Percentiles rank a stretch among this genome's conserved stretches.
These are phyloP conservation scores for Cerastoderma edule DNA, from an alignment of 2,888 invertebrate genomes.

Conservation along the genomic window DNA sequence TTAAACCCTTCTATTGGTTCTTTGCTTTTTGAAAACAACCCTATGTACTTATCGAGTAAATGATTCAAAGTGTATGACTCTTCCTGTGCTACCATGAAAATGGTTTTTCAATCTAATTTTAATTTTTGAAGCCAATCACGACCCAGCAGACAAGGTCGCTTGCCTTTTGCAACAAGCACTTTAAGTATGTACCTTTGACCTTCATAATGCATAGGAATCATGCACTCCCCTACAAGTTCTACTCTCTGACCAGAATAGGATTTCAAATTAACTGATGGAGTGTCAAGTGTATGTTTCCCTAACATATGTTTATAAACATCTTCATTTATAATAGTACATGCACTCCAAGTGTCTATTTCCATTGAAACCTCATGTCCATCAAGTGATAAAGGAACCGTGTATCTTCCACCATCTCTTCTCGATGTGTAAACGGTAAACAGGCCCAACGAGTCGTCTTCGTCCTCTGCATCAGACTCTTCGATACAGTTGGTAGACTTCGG, in stretches of 20 bases:
- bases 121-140: conserved; percentile 5
- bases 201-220: conserved; percentile 11
- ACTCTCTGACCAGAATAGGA: conserved; percentile 26
- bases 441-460: background rate
- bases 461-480: background rate
- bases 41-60: background rate
- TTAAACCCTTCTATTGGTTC: conserved; percentile 23
- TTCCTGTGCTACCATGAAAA: background rate
- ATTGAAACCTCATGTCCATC: background rate
- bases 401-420: background rate
- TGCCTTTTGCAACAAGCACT: conserved; percentile 23
- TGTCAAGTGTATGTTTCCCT: background rate
- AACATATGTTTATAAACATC: conserved; percentile 9
- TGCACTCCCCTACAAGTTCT: conserved; percentile 3
- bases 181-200: background rate
- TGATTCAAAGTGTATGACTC: background rate
- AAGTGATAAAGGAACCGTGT: background rate
- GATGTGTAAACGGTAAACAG: conserved; percentile 1
- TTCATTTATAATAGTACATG: conserved; percentile 14
- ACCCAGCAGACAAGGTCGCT: conserved; percentile 14
- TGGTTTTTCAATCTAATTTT: conserved; percentile 16
- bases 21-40: conserved; percentile 1
- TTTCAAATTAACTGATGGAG: conserved; percentile 2
- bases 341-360: conserved; percentile 21
- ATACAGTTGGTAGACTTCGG: background rate